Conservation (phyloP, 2,113 vertebrate genomes). For the Hylia prasina region DNA sequence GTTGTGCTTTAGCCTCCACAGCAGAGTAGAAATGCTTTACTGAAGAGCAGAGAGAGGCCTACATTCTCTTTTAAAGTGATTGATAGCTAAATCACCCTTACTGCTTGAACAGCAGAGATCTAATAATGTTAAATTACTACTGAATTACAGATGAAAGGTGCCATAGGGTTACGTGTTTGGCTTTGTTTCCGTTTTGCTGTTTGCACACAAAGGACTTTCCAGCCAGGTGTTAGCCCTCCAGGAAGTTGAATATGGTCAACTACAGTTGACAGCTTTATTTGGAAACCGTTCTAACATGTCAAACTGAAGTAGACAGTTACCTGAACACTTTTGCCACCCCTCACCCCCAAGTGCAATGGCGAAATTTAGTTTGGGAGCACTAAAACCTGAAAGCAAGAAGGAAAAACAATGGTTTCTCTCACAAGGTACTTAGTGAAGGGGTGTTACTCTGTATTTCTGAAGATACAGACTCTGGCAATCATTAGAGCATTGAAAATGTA, state of each 20-base stretch:
- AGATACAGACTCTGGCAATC: neutral
- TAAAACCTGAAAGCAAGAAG: neutral
- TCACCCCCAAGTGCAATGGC: neutral
- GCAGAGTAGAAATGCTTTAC: neutral
- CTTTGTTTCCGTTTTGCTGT: neutral
- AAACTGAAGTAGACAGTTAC: neutral
- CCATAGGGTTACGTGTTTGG: neutral
- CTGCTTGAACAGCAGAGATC: neutral
- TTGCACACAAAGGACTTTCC: neutral
- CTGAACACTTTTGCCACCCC: neutral
- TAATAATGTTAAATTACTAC: neutral
- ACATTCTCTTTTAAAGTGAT: neutral
- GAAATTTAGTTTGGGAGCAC: neutral
- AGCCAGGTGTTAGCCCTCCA: slow-evolving; percentile 3
- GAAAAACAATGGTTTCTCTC: neutral
- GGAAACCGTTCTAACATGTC: neutral
- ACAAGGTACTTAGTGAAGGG: neutral
- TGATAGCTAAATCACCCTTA: neutral
- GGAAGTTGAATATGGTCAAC: slow-evolving; percentile 10
- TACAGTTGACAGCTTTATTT: neutral
- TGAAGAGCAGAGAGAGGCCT: neutral
- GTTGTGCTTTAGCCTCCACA: neutral
- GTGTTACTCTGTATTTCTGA: neutral
- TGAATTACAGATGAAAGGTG: neutral
- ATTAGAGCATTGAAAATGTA: neutral